These are phyloP conservation scores for Corythaixoides concolor DNA, from an alignment of 2,113 vertebrate species.

Conservation along the genomic window DNA sequence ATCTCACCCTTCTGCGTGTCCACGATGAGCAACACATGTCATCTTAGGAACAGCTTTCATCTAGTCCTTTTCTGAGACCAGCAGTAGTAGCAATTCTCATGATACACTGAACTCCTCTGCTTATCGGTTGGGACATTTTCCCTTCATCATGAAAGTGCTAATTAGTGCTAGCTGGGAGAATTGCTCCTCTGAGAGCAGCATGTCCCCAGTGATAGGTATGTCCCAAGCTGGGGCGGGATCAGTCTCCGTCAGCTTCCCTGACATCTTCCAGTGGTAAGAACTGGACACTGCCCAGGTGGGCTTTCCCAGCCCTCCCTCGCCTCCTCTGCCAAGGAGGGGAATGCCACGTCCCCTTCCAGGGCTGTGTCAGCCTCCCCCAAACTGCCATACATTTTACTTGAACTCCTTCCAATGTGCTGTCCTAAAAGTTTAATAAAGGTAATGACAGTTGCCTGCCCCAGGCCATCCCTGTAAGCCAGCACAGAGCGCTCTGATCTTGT, in stretches of 20 bases:
- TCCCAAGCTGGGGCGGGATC: background rate
- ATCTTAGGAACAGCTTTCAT: background rate
- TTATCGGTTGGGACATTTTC: background rate
- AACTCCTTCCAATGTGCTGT: background rate
- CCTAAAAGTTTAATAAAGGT: background rate
- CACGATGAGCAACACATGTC: background rate
- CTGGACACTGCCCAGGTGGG: background rate
- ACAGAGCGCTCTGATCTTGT: slow-evolving; percentile 1
- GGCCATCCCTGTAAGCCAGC: background rate
- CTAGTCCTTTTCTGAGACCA: background rate
- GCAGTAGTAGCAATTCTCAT: background rate
- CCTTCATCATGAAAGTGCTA: background rate
- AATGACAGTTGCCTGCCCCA: background rate
- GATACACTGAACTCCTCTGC: background rate
- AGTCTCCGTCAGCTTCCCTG: background rate
- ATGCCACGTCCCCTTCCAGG: background rate
- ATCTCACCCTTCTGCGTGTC: background rate
- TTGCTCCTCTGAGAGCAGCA: background rate
- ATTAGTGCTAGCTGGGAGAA: background rate
- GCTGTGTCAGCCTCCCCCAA: background rate
- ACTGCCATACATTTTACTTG: background rate
- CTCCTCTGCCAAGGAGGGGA: background rate
- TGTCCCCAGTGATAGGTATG: background rate
- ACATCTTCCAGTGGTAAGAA: background rate
- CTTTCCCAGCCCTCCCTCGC: background rate